Evolutionary conservation across 2,113 vertebrate genomes (phyloP).

Genomic region (Vidua chalybeata): DNA sequence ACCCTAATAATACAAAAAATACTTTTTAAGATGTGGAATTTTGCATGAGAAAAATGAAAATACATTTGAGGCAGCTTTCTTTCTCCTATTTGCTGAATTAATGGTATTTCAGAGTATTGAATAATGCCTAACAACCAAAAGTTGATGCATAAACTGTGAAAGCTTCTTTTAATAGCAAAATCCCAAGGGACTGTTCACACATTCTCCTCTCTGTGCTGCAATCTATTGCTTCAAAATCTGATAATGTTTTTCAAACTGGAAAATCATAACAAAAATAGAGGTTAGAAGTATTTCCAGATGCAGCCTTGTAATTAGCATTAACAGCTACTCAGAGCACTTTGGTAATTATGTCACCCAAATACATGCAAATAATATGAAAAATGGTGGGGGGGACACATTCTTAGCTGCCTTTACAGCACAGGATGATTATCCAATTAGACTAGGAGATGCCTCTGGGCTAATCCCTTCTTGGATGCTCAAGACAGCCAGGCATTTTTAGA

Average conservation of each 20-base stretch:
- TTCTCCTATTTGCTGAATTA: neutral
- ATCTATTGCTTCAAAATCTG: neutral
- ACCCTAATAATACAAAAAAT: neutral
- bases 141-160: neutral
- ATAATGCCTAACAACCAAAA: neutral
- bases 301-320: slow-evolving; percentile 3
- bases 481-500: neutral
- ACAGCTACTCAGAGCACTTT: neutral
- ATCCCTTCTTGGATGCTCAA: neutral
- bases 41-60: neutral
- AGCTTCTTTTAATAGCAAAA: neutral
- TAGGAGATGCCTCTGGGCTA: neutral
- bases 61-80: neutral
- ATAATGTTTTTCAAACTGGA: neutral
- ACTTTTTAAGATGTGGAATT: neutral
- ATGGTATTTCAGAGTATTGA: neutral
- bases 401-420: neutral
- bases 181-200: neutral
- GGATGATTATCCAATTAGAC: neutral
- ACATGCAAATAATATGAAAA: neutral
- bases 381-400: neutral
- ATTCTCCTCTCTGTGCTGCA: neutral
- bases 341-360: neutral
- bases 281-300: slow-evolving; percentile 19
- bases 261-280: neutral